Percentiles rank a stretch among this genome's conserved stretches.
Conservation (phyloP, 1,140 invertebrate species). For the Drosophila seguyi region DNA sequence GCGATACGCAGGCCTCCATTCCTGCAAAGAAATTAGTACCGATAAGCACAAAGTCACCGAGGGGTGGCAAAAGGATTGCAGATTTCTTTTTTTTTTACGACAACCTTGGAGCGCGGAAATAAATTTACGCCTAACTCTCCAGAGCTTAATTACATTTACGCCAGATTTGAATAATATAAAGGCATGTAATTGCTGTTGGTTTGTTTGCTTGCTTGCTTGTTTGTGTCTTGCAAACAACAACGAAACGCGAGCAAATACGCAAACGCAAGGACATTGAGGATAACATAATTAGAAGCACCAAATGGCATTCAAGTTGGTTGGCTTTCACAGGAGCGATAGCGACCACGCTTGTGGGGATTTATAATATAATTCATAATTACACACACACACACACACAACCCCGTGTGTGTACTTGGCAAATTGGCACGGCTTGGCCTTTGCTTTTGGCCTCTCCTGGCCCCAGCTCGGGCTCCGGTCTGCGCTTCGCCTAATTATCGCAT, state of each 20-base stretch:
- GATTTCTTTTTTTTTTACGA: constrained; percentile 31
- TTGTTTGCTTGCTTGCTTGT: not conserved
- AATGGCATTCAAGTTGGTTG: constrained; percentile 48
- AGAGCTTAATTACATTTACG: constrained; percentile 82
- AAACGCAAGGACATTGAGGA: constrained; percentile 14
- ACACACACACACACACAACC: constrained; percentile 2
- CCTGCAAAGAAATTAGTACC: constrained; percentile 55
- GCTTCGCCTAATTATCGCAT: constrained; percentile 73
- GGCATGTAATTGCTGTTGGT: constrained; percentile 60
- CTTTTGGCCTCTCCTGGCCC: constrained; percentile 33
- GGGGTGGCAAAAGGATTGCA: constrained; percentile 61
- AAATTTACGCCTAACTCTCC: constrained; percentile 76
- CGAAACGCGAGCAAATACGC: constrained; percentile 43
- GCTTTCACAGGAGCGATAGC: constrained; percentile 21
- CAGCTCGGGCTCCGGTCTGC: not conserved
- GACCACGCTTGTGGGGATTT: constrained; percentile 39
- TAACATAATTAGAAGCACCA: constrained; percentile 68
- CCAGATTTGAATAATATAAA: constrained; percentile 77
- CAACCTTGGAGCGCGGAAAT: constrained; percentile 53
- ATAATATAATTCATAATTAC: constrained; percentile 65
- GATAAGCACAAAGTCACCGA: constrained; percentile 3
- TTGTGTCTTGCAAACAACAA: constrained; percentile 33
- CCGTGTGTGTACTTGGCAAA: constrained; percentile 60
- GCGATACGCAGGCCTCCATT: constrained; percentile 51
- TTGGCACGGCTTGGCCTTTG: constrained; percentile 48